Percentiles rank a stretch among this genome's conserved stretches.
Evolutionary conservation across 2,888 invertebrate genomes (phyloP).

Genomic region (Epistrophe eligans): DNA sequence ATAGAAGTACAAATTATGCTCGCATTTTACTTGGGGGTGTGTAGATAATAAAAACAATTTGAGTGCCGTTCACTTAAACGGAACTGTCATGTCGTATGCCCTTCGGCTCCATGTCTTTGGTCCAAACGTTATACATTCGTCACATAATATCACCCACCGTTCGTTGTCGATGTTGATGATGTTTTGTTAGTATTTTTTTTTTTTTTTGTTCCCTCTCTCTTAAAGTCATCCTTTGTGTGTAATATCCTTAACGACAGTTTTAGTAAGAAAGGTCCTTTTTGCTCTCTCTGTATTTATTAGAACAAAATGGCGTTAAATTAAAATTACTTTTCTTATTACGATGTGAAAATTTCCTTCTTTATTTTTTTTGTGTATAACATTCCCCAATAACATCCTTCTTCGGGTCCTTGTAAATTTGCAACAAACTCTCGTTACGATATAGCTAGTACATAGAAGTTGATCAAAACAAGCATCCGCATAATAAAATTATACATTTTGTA

Average conservation of each 20-base stretch:
- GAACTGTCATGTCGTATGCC: constrained; percentile 43
- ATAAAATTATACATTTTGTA: constrained; percentile 52
- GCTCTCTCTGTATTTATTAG: constrained; percentile 31
- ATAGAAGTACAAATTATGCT: constrained; percentile 50
- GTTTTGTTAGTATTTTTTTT: background rate
- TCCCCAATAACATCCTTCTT: too few species aligned
- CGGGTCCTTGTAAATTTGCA: background rate
- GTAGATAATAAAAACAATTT: constrained; percentile 61
- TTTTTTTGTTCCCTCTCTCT: background rate
- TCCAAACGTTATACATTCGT: constrained; percentile 26
- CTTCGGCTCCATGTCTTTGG: background rate
- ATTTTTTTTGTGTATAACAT: background rate
- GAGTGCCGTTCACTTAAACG: constrained; percentile 58
- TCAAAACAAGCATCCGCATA: constrained; percentile 41
- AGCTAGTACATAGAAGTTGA: constrained; percentile 28
- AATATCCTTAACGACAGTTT: constrained; percentile 22
- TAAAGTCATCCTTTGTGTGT: constrained; percentile 18
- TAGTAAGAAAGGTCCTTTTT: constrained; percentile 34
- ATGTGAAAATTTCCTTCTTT: constrained; percentile 60
- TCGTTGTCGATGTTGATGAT: background rate
- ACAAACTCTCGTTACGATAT: constrained; percentile 33
- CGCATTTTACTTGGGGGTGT: constrained; percentile 22
- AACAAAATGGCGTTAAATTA: constrained; percentile 57
- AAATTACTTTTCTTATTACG: constrained; percentile 58
- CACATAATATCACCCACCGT: constrained; percentile 24